Percentiles rank a stretch among this genome's conserved stretches.
Evolutionary conservation across 2,113 vertebrate species (phyloP).

Genomic region (Pandion haliaetus): DNA sequence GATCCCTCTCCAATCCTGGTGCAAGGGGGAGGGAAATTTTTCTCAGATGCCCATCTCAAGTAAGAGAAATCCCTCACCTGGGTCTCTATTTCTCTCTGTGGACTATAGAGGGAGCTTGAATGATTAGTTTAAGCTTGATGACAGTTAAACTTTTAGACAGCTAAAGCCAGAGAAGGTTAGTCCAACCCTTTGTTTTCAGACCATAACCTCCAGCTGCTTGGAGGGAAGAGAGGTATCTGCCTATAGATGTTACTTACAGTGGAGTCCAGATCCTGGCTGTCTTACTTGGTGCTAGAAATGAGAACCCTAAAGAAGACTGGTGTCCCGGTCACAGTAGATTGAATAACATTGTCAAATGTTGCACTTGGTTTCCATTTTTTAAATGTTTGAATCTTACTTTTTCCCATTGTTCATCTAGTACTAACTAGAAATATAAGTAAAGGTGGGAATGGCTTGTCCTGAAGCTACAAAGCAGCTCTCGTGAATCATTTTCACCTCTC

Average conservation of each 20-base stretch:
- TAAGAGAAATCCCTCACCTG: not conserved
- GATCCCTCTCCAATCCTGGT: not conserved
- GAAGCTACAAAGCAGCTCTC: not conserved
- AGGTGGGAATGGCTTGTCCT: not conserved
- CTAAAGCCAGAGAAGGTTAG: not conserved
- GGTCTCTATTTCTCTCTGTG: not conserved
- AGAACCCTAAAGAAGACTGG: not conserved
- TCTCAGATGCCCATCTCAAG: not conserved
- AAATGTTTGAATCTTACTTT: not conserved
- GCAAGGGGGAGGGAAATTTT: not conserved
- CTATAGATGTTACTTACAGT: not conserved
- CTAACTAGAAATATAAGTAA: not conserved
- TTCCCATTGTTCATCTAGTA: not conserved
- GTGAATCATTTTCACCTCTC: constrained; percentile 9
- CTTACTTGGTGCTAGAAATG: not conserved
- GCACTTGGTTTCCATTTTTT: not conserved
- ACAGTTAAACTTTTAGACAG: not conserved
- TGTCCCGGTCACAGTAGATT: not conserved
- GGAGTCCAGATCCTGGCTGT: not conserved
- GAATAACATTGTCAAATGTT: not conserved
- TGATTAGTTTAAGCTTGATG: not conserved
- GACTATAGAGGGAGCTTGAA: not conserved
- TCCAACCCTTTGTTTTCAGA: not conserved
- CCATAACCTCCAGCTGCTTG: not conserved
- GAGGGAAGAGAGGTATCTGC: not conserved